Evolutionary conservation across 2,888 invertebrate species (phyloP).

Genomic region (Hesperia comma): DNA sequence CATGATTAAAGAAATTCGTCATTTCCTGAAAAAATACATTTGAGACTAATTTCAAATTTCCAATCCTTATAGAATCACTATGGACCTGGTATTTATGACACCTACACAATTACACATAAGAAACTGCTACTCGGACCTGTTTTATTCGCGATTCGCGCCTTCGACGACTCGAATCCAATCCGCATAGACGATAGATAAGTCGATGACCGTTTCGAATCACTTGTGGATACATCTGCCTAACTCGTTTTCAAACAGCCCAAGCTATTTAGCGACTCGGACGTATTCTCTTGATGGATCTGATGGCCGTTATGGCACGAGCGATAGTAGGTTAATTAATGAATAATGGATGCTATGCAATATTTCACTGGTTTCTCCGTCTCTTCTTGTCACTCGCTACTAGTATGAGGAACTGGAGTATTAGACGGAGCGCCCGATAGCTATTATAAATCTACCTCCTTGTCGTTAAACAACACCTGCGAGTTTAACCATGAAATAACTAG

Average conservation of each 20-base stretch:
- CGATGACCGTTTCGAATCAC: constrained; percentile 33
- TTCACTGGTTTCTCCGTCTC: constrained; percentile 64
- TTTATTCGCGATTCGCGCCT: constrained; percentile 15
- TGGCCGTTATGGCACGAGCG: constrained; percentile 60
- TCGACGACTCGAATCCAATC: constrained; percentile 14
- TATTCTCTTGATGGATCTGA: constrained; percentile 33
- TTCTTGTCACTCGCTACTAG: constrained; percentile 39
- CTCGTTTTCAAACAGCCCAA: constrained; percentile 39
- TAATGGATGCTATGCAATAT: constrained; percentile 73
- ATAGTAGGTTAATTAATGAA: constrained; percentile 75
- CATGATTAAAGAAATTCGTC: too few relatives aligned
- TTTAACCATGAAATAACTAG: background rate
- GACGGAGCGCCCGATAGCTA: constrained; percentile 53
- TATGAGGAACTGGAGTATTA: constrained; percentile 39
- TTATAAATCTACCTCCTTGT: constrained; percentile 39
- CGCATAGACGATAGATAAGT: constrained; percentile 28
- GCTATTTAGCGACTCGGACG: constrained; percentile 43
- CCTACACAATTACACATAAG: constrained; percentile 4
- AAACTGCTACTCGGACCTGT: constrained; percentile 1
- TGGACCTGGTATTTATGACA: constrained; percentile 4
- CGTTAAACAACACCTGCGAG: background rate
- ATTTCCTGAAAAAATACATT: too few relatives aligned
- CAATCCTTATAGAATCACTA: background rate
- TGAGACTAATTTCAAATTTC: background rate
- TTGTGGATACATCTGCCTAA: constrained; percentile 31